A percentile compares a stretch with the other conserved stretches of the same genome.
phyloP scores from a whole-genome alignment of 2,888 invertebrate species.

The Cerastis rubricosa region DNA sequence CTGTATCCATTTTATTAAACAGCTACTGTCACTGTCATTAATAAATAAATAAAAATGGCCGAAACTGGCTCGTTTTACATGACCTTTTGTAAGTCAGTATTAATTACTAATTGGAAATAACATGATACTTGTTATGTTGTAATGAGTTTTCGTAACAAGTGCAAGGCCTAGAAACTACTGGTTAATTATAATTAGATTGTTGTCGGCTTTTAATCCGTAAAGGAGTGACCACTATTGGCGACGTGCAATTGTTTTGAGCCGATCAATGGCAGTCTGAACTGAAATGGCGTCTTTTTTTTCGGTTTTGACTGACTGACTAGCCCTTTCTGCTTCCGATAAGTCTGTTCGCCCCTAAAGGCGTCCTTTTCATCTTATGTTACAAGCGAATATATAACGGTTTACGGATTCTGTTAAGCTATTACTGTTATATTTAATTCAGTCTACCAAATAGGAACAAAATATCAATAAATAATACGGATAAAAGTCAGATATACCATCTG shows the following conservation, averaged over 20 bases:
- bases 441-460: constrained; percentile 61
- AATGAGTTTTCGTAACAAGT: constrained; percentile 66
- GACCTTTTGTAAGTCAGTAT: constrained; percentile 47
- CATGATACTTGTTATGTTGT: constrained; percentile 58
- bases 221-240: not conserved
- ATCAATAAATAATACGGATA: constrained; percentile 67
- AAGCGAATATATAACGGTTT: constrained; percentile 71
- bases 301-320: not conserved
- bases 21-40: constrained; percentile 37
- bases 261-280: not conserved
- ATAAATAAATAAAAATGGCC: constrained; percentile 31
- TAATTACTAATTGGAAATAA: constrained; percentile 51
- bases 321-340: not conserved
- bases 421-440: constrained; percentile 70
- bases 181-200: constrained; percentile 64
- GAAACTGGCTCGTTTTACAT: constrained; percentile 18
- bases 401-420: constrained; percentile 64
- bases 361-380: constrained; percentile 69
- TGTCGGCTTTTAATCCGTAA: constrained; percentile 61
- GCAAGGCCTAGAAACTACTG: constrained; percentile 67
- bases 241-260: not conserved
- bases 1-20: constrained; percentile 48
- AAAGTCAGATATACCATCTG: constrained; percentile 63
- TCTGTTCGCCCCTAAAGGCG: constrained; percentile 35
- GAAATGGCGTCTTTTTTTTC: not conserved